Base-by-base conservation (phyloP, 2,113 vertebrate genomes). In the Silurus asotus region DNA sequence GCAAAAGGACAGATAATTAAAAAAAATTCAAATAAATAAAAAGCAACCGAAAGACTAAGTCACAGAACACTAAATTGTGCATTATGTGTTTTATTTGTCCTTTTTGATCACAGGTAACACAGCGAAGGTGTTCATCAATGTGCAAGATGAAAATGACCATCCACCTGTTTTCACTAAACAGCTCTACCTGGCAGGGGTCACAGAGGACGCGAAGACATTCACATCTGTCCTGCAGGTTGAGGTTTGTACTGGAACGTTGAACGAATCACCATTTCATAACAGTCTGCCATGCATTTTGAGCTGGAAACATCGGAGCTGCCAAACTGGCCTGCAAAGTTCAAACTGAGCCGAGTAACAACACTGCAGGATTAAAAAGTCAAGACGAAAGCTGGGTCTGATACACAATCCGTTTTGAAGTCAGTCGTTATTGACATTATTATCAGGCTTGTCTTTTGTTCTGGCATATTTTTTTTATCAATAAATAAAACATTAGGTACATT, bases 111-210 rank as follows among this genome's bases (percentile, higher is more conserved):
- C 87, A 99, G 98, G 96, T 84, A 99, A 99, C 89, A 98, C 96
- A 75, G 98, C 98, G 70, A 97, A 94, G 88, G 97, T 99, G 17
- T 91, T 97, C 75, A 94, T 99, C 78, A 95, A 98, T 82, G 94
- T 99, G 82, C 94, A 93, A 87, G 98, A 99, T 92, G 98, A 98
- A 93, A 99, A 99, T n/a, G 97, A 99, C 92, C 97, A 99, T 1
- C 91, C 91, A 0, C 98, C 98, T 1, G 90, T 96, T 64, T 99
- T 99, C 91, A 96, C 94, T 84, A 96, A 93, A 88, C 90, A 95
- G n/a, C 90, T 96, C 56, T 99, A 98, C 91, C 96, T 99, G 51
- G 97, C 97, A 75, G 98, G 98, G 48, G 97, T 99, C 4, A 95
- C 97, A 48, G 98, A 99, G 92, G 97, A 99, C 88, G 95, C 97